These are phyloP conservation scores for Typhlomys cinereus DNA, from an alignment of 2,113 vertebrate species.

Conservation along the genomic window DNA sequence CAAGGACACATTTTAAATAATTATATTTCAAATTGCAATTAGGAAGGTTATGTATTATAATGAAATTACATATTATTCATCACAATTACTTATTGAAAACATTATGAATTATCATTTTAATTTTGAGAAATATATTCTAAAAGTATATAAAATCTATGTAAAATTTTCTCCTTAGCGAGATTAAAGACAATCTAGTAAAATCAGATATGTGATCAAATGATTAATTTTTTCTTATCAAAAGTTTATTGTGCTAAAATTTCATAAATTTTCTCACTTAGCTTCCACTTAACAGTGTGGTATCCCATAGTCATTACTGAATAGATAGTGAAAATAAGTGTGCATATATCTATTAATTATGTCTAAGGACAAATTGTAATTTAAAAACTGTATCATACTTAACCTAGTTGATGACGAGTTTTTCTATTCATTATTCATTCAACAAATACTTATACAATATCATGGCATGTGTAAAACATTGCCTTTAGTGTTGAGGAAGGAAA, in stretches of 20 bases:
- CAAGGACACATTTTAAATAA: background rate
- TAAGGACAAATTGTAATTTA: conserved; percentile 8
- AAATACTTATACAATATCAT: background rate
- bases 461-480: background rate
- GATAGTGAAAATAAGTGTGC: background rate
- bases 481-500: conserved; percentile 6
- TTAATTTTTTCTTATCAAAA: conserved; percentile 6
- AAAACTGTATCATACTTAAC: background rate
- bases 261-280: conserved; percentile 19
- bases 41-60: background rate
- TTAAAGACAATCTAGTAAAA: background rate
- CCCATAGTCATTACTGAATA: background rate
- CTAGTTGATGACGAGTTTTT: background rate
- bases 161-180: background rate
- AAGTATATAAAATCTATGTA: background rate
- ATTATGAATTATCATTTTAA: background rate
- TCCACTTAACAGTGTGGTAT: background rate
- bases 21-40: conserved; percentile 25
- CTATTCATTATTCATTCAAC: background rate
- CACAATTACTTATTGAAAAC: background rate
- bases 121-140: background rate
- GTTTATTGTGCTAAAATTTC: background rate
- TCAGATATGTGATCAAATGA: background rate
- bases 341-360: background rate
- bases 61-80: background rate